Base-by-base conservation (phyloP, 1,140 invertebrate genomes). In the Hyposmocoma kahamanoa region DNA sequence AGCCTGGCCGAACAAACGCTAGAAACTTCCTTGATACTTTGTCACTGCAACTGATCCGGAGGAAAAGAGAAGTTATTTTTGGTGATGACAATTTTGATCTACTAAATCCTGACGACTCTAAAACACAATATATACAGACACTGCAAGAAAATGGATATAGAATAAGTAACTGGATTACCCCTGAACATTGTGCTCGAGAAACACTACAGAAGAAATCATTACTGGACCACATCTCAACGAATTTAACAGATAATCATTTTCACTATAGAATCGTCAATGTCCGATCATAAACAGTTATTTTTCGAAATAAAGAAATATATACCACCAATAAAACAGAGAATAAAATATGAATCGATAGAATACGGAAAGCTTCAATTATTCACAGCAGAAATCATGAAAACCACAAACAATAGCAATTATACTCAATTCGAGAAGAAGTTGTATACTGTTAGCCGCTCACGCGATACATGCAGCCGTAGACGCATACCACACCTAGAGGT, bases 41-140 rank as follows among this genome's bases (percentile, higher is more conserved):
- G 19, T 17, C 34, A 1, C 22, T 28, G 2, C 47, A 56, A 38
- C 24, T 56, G 9, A 9, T 34, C 10, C 26, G 38, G 24, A 21
- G 17, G n/a, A 53, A 50, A 42, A 39, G 56, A 45, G 47, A 21
- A 4, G 21, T 58, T 20, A 20, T 47, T 13, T 53, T 53, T 30
- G 47, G 47, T 17, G 20, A 24, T 15, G 22, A 22, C 9, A 42
- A 42, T 13, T 15, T 5, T 15, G 20, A 42, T 9, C n/a, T 24
- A 9, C 4, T 8, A 2, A 22, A 22, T 3, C 20, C 13, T 24
- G 26, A 24, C 3, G 36, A 48, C 15, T 21, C 6, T 24, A 13
- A 8, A 3, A 19, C 30, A 30, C 2, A 24, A 1, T 48, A 41
- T 18, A 11, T 20, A 20, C 4, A 39, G 2, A 15, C 21, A 1